These are phyloP conservation scores for Falco punctatus DNA, from an alignment of 2,113 vertebrate species.

Conservation along the genomic window DNA sequence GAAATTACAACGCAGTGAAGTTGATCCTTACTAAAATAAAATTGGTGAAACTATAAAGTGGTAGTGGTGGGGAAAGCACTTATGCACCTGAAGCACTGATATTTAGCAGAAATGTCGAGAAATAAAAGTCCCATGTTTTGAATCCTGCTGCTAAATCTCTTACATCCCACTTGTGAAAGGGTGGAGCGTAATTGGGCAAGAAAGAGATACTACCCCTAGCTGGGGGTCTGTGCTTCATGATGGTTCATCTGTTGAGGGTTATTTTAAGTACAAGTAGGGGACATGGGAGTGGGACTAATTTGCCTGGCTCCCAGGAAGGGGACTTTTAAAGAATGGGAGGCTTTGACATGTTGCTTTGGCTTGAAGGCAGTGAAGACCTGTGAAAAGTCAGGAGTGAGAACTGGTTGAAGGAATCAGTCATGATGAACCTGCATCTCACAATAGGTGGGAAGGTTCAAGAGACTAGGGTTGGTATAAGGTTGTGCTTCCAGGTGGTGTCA, in stretches of 20 bases:
- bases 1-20: not conserved
- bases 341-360: not conserved
- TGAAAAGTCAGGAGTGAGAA: not conserved
- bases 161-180: not conserved
- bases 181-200: not conserved
- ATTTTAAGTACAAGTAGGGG: not conserved
- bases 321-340: not conserved
- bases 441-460: not conserved
- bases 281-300: not conserved
- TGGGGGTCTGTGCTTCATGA: not conserved
- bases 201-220: not conserved
- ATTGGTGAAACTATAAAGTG: not conserved
- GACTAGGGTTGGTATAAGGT: not conserved
- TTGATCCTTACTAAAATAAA: not conserved
- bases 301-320: not conserved
- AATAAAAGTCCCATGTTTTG: not conserved
- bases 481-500: not conserved
- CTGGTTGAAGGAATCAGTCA: not conserved
- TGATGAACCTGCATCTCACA: not conserved
- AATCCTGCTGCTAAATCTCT: not conserved
- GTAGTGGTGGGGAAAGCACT: not conserved
- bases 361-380: not conserved
- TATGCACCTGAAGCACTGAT: not conserved
- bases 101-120: not conserved
- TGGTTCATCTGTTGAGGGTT: not conserved